A percentile compares a stretch with the other conserved stretches of the same genome.
Conservation (phyloP, 2,113 vertebrate species). For the Hoplias malabaricus region DNA sequence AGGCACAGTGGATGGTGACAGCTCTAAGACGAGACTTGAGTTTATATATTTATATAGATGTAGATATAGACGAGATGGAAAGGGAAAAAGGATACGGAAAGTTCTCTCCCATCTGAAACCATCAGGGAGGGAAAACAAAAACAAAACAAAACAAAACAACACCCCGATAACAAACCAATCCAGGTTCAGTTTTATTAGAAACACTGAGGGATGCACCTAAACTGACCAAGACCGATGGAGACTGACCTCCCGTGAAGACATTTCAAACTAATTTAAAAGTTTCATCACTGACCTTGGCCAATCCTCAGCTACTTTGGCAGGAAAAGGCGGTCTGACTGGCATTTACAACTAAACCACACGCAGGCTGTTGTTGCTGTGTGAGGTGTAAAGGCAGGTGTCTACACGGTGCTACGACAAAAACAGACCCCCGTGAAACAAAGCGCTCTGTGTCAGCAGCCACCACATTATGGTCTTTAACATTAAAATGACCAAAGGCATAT, state of each 20-base stretch:
- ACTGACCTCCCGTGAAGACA: neutral
- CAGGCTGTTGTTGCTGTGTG: neutral
- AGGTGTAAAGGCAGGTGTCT: neutral
- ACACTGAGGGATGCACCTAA: no score
- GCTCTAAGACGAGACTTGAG: constrained; percentile 19
- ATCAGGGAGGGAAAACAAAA: neutral
- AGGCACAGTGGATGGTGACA: constrained; percentile 27
- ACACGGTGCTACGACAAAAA: neutral
- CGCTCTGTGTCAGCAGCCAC: no score
- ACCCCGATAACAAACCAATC: constrained; percentile 33
- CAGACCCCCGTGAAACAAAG: neutral
- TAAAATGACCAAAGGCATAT: no score
- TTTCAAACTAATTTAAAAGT: no score
- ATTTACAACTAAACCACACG: no score
- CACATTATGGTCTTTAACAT: no score
- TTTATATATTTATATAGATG: no score
- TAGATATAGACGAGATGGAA: constrained; percentile 31
- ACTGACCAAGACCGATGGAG: neutral
- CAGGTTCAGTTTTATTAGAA: neutral
- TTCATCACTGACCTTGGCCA: neutral
- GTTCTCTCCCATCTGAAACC: constrained; percentile 6
- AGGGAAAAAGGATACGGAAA: constrained; percentile 25
- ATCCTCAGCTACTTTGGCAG: neutral
- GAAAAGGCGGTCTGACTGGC: no score
- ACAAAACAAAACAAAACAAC: neutral